These are phyloP conservation scores for Ptychodera flava DNA, from an alignment of 35 echinoderm and acorn worm genomes.

Conservation along the genomic window DNA sequence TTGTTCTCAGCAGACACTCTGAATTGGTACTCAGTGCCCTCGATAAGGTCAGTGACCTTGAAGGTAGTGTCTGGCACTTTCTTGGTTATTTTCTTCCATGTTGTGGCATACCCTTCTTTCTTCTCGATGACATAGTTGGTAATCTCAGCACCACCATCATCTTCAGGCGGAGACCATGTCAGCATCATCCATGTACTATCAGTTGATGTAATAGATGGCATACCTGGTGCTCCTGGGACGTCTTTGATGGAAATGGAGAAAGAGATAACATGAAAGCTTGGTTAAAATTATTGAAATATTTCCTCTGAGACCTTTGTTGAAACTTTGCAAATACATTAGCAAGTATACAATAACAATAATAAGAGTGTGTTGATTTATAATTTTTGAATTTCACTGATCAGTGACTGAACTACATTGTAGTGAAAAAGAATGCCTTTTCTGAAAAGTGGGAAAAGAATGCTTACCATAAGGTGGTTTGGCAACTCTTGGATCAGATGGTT, in stretches of 20 bases:
- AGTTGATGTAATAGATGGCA: not conserved
- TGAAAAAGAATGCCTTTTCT: no score
- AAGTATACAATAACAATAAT: no score
- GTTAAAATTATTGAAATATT: no score
- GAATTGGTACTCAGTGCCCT: not conserved
- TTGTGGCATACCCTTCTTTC: not conserved
- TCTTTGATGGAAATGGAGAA: not conserved
- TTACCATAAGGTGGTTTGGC: not conserved
- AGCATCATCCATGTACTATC: not conserved
- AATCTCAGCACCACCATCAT: constrained; percentile 7
- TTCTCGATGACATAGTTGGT: not conserved
- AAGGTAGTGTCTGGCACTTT: not conserved
- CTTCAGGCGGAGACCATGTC: constrained; percentile 12
- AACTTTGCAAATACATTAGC: no score
- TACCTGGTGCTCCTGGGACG: constrained; percentile 5
- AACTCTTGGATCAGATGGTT: not conserved
- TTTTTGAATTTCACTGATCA: no score
- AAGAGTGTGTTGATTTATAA: no score
- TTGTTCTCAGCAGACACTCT: not conserved
- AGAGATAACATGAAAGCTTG: no score
- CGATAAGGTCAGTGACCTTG: not conserved
- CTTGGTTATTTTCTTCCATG: constrained; percentile 8
- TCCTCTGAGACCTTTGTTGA: no score
- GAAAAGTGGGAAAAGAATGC: no score
- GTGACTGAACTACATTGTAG: no score